Conservation (phyloP, 2,888 invertebrate species). For the Agriopis leucophaearia region DNA sequence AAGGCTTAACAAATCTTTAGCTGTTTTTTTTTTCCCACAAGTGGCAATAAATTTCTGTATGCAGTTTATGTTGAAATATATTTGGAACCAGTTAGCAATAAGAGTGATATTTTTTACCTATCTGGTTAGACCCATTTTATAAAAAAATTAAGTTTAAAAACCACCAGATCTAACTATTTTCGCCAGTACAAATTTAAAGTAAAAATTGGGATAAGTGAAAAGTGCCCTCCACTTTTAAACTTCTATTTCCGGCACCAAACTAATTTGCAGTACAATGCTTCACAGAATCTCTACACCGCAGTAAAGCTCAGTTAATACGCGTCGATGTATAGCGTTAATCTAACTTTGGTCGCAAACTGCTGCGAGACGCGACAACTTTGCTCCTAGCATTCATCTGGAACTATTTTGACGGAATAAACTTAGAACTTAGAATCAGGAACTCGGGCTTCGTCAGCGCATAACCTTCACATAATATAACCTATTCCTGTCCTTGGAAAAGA, state of each 20-base stretch:
- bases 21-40: too few relatives aligned
- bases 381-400: conserved; percentile 62
- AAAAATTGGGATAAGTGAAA: not conserved
- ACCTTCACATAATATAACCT: not conserved
- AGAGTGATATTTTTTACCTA: too few relatives aligned
- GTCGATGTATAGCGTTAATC: conserved; percentile 78
- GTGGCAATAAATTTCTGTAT: too few relatives aligned
- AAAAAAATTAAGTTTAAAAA: too few relatives aligned
- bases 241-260: conserved; percentile 47
- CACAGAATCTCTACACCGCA: conserved; percentile 53
- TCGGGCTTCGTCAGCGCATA: conserved; percentile 6
- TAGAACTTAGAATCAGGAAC: conserved; percentile 34
- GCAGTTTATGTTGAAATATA: too few relatives aligned
- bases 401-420: conserved; percentile 43
- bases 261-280: conserved; percentile 77
- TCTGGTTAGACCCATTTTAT: too few relatives aligned
- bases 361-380: conserved; percentile 64
- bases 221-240: conserved; percentile 11
- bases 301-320: conserved; percentile 67
- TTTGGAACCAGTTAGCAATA: too few relatives aligned
- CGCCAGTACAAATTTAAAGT: conserved; percentile 9
- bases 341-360: conserved; percentile 74
- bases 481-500: not conserved
- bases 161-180: too few relatives aligned
- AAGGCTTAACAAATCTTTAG: too few relatives aligned